Evolutionary conservation across 2,888 invertebrate species (phyloP).

Genomic region (Nebria salina): DNA sequence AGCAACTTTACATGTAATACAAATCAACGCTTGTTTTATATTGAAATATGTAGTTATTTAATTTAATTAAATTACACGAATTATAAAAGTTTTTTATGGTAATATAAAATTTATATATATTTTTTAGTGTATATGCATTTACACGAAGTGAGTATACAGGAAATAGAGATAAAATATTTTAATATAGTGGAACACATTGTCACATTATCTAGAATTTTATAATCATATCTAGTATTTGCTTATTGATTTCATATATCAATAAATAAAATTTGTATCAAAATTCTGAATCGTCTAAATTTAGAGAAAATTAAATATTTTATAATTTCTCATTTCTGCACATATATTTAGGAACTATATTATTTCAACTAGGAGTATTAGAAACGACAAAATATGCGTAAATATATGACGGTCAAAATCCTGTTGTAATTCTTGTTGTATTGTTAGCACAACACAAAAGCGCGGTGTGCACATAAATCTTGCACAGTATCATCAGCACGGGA

Average conservation of each 20-base stretch:
- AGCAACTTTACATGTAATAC: no score
- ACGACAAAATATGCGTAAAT: no score
- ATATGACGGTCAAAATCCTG: not conserved
- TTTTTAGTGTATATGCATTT: not conserved
- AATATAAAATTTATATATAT: not conserved
- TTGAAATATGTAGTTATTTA: no score
- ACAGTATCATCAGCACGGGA: constrained; percentile 3
- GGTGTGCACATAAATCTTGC: constrained; percentile 12
- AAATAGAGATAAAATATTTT: not conserved
- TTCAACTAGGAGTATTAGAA: no score
- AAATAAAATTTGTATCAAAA: not conserved
- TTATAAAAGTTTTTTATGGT: no score
- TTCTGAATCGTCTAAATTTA: not conserved
- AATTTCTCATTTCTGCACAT: no score
- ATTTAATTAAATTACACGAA: no score
- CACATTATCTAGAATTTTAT: not conserved
- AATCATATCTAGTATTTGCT: not conserved
- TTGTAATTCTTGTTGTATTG: not conserved
- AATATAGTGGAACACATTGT: not conserved
- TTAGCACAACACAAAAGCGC: not conserved
- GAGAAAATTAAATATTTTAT: no score
- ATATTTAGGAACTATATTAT: no score
- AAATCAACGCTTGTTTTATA: no score
- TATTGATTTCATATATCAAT: not conserved
- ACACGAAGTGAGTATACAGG: not conserved